These are phyloP conservation scores for Lasioglossum malachurum DNA, from an alignment of 2,888 invertebrate genomes.

Conservation along the genomic window DNA sequence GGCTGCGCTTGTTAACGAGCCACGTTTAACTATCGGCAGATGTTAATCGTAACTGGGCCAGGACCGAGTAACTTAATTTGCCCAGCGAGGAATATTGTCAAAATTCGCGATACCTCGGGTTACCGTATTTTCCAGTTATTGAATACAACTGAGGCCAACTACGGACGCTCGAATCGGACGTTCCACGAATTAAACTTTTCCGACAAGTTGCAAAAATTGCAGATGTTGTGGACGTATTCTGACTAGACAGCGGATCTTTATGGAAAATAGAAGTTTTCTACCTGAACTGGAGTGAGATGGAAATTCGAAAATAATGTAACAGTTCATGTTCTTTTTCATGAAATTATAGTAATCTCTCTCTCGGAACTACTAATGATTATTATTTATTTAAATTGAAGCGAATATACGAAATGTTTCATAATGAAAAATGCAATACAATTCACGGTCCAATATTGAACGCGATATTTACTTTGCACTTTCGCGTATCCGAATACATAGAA, in stretches of 20 bases:
- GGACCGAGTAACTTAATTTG: constrained; percentile 41
- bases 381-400: neutral
- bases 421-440: neutral
- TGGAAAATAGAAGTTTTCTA: no score
- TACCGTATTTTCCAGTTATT: constrained; percentile 13
- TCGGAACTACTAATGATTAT: neutral
- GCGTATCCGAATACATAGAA: neutral
- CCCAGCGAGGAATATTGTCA: constrained; percentile 30
- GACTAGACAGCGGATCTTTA: neutral
- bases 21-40: constrained; percentile 39
- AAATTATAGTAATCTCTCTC: no score
- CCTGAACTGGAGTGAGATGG: no score
- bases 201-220: neutral
- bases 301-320: neutral
- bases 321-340: neutral
- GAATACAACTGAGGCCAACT: constrained; percentile 3
- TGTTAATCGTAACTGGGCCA: constrained; percentile 51
- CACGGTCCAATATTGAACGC: neutral
- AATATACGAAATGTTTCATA: neutral
- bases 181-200: neutral
- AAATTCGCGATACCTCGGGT: constrained; percentile 14
- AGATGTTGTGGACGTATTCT: neutral
- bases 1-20: constrained; percentile 58
- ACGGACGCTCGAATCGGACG: neutral
- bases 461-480: neutral